Base-by-base conservation (phyloP, 2,888 invertebrate species). In the Limnephilus lunatus region DNA sequence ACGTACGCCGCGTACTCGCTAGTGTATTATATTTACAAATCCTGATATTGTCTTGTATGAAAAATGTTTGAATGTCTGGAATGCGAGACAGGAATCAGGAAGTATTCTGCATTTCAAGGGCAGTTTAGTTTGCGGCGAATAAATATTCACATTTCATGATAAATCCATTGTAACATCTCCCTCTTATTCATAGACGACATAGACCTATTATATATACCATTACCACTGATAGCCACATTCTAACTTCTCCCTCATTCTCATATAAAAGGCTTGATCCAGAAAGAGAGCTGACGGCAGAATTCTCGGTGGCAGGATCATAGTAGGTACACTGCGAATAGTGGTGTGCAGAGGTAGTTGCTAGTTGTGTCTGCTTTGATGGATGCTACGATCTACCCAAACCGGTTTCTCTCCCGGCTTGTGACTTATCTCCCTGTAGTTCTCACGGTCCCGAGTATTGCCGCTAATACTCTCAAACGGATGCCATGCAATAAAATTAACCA, bases 331-430 rank as follows among this genome's bases (percentile, higher is more conserved):
- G 68, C 9, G 25, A 25, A 68, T 5, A 25, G 5, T 68, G 25
- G 4, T 68, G n/a, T 25, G 14, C 14, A 15, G 48, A 48, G 48
- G 48, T 48, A 3, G 48, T 25, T 7, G 25, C 2, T n/a, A 4
- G 68, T 68, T n/a, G 25, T n/a, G 68, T 25, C 7, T 25, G 68
- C 68, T n/a, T 68, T 68, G 68, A 68, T 68, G 68, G 68, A 68
- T 68, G 83, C 83, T 35, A 35, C 32, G 83, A 32, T 83, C 83
- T 83, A 19, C 83, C 19, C 35, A 83, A 83, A 39, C 86, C 44
- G 86, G 86, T 86, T 86, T 86, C 86, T 30, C 86, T 39, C 86
- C 86, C n/a, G 39, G 48, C 48, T 48, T 48, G 44, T 44, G 39
- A 48, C 86, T 86, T 39, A 30, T 44, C 30, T 48, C 86, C 15